Conservation (phyloP, 2,888 invertebrate genomes). For the Hydriomena furcata region DNA sequence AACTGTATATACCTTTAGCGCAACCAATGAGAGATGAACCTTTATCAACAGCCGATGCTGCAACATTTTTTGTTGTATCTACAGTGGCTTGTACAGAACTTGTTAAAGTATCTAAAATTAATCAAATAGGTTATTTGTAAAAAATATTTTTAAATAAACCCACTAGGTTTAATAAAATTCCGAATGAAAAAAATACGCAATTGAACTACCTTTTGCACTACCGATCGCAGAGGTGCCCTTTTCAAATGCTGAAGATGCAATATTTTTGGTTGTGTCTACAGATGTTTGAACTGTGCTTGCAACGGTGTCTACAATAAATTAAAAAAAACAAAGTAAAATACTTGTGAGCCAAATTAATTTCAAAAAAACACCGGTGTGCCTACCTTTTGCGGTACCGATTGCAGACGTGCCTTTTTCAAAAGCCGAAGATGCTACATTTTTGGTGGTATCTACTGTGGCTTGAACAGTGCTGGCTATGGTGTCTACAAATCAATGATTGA, state of each 20-base stretch:
- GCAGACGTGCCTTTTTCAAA: slow-evolving; percentile 47
- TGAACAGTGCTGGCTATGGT: slow-evolving; percentile 47
- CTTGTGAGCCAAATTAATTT: too few species aligned
- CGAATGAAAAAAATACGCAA: too few species aligned
- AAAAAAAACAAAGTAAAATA: background rate
- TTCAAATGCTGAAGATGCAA: slow-evolving; percentile 51
- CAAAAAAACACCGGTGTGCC: too few species aligned
- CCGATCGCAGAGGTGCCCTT: slow-evolving; percentile 52
- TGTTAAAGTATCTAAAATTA: slow-evolving; percentile 39
- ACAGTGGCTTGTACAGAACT: slow-evolving; percentile 47
- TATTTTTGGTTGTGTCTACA: slow-evolving; percentile 56
- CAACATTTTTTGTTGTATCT: slow-evolving; percentile 55
- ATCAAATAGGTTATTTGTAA: too few species aligned
- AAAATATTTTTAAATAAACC: slow-evolving; percentile 11
- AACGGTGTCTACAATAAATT: slow-evolving; percentile 48
- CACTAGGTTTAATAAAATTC: too few species aligned
- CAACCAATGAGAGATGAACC: slow-evolving; percentile 43
- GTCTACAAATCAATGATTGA: slow-evolving; percentile 40
- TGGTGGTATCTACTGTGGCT: slow-evolving; percentile 55
- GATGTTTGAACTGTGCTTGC: slow-evolving; percentile 48
- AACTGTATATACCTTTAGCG: slow-evolving; percentile 50
- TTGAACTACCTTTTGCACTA: slow-evolving; percentile 45
- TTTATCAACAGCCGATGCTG: slow-evolving; percentile 50
- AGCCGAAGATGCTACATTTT: slow-evolving; percentile 46
- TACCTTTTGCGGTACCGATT: slow-evolving; percentile 48